Base-by-base conservation (phyloP, 2,888 invertebrate species). In the Aporophyla lueneburgensis region DNA sequence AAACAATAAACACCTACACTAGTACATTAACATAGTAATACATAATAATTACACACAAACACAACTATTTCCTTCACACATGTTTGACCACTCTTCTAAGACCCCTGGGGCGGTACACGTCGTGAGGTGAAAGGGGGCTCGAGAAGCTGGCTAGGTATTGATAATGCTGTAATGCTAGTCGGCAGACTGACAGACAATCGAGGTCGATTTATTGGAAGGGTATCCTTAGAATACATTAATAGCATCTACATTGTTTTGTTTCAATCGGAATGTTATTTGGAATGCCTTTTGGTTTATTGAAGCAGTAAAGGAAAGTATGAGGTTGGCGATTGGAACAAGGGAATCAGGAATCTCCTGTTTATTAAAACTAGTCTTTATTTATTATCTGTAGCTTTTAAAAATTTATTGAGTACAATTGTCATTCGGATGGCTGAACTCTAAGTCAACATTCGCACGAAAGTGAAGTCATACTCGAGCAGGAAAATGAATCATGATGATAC, bases 131-230 rank as follows among this genome's bases (percentile, higher is more conserved):
- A 72, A 62, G 51, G 27, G 74, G 56, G 78, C 76, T 53, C 9
- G 49, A 69, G 58, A 78, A n/a, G 46, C 54, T 72, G 75, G 86
- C 61, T 73, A 74, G 71, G 71, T 86, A 87, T 70, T 70, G 71
- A 86, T 87, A 75, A 76, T 77, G 81, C 53, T 61, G 78, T 86
- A 75, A 71, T 83, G 71, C 14, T n/a, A 81, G 81, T 85, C 74
- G 71, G 80, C 78, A 68, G 81, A 90, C 88, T 92, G 93, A 93
- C 90, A 88, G 92, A 90, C 93, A 90, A 85, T 85, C 86, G 89
- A 93, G 93, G 92, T 85, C 90, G 76, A 79, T 82, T 83, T 88
- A 84, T 89, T 77, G 78, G 75, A 71, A 71, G 70, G 81, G 77
- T 76, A 86, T 75, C 77, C 85, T 67, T 65, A 75, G 87, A 77